Evolutionary conservation across 2,113 vertebrate species (phyloP).

Genomic region (Otolemur garnettii): DNA sequence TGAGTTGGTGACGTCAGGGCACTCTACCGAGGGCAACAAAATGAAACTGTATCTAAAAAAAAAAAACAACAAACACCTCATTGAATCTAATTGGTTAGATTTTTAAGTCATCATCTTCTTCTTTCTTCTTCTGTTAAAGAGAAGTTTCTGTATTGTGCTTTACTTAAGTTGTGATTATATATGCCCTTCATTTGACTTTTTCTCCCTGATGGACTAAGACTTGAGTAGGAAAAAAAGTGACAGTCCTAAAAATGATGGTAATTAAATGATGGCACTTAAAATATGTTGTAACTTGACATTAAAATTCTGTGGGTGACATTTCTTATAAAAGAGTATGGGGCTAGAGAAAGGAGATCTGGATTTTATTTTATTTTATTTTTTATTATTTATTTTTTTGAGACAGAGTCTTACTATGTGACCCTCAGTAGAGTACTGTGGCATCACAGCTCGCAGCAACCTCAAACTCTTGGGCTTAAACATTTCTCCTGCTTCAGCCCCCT

Average conservation of each 20-base stretch:
- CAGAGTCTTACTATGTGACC: too few species aligned
- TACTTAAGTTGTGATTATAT: constrained; percentile 22
- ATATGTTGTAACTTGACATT: constrained; percentile 47
- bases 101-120: neutral
- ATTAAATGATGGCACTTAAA: constrained; percentile 61
- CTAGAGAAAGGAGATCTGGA: neutral
- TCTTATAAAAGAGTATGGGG: neutral
- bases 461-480: too few species aligned
- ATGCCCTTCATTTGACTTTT: constrained; percentile 3
- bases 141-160: constrained; percentile 26
- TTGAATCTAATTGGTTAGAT: constrained; percentile 7
- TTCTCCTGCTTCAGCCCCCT: too few species aligned
- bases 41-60: too few species aligned
- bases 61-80: neutral
- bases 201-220: neutral
- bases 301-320: constrained; percentile 23
- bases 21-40: too few species aligned
- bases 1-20: too few species aligned
- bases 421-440: too few species aligned
- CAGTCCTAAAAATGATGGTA: constrained; percentile 24
- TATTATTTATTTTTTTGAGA: too few species aligned
- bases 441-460: too few species aligned
- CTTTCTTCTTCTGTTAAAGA: neutral
- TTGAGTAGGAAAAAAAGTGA: constrained; percentile 5
- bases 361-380: neutral